Evolutionary conservation across 92 coral and sea anemone genomes (phyloP), one percentile per base, ranked within the genome.

Genomic region (Scolanthus callimorphus): DNA sequence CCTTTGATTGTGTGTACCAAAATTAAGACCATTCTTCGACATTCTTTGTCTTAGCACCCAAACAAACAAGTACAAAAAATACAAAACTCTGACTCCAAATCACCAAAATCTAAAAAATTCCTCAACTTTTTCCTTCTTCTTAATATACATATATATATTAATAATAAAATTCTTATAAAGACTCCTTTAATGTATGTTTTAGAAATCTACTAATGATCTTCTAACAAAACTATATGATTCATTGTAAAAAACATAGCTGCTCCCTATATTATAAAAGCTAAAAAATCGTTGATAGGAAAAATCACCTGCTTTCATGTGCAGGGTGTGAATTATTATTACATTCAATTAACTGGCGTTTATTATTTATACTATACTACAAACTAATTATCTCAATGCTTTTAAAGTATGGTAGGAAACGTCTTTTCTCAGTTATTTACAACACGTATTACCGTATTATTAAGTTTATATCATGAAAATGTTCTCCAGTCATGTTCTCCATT

Each of bases 231-330:
- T 11, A 44, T 66, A 17, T 52, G 27, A 39, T 24, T 30, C 30
- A 15, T 64, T 62, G 21, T 66, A 66, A 61, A 66, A 66, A 66
- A 66, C 73, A 66, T 66, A 66, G 55, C 17, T 49, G 17, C 43
- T 23, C 54, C 45, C 59, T 21, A 66, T 59, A 56, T 51, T 82
- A 73, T 67, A 82, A 77, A 83, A 83, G 53, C 68, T 69, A 70
- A 58, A 28, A 58, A 43, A 47, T 9, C 17, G 47, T 43, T 46
- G 51, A 29, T 48, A 54, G 45, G 29, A 59, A n/a, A 62, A 63
- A 43, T 53, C 72, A 77, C 48, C 76, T 83, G 90, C 85, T 72
- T 69, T 77, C 46, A 71, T 21, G 17, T 9, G 41, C 41, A 34
- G 41, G 8, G 15, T 6, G 15, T 6, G 15, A 34, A 34, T 6